Evolutionary conservation across 2,888 invertebrate species (phyloP).

Genomic region (Caenorhabditis sp.): DNA sequence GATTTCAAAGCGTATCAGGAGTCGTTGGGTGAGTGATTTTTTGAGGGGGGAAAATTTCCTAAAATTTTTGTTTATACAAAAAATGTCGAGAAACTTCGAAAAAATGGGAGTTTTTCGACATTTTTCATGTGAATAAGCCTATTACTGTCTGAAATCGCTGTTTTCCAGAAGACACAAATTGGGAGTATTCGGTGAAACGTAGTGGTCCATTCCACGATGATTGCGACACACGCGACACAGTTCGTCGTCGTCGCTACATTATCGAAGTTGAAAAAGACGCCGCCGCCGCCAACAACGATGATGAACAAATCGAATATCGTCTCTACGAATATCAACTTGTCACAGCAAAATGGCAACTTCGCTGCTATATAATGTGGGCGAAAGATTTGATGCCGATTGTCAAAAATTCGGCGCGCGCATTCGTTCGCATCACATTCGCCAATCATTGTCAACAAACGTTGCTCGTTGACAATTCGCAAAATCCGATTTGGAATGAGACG

Average conservation of each 20-base stretch:
- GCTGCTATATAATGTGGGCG: constrained; percentile 58
- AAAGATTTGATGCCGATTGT: constrained; percentile 55
- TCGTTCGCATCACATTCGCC: constrained; percentile 61
- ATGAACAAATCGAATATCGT: constrained; percentile 33
- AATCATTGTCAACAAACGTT: constrained; percentile 53
- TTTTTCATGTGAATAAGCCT: too few relatives aligned
- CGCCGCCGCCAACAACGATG: background rate
- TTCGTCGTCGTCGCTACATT: constrained; percentile 52
- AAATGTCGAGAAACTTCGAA: too few relatives aligned
- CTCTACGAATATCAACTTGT: constrained; percentile 59
- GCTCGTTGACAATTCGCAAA: constrained; percentile 58
- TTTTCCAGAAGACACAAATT: background rate
- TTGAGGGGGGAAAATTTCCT: background rate
- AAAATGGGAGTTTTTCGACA: too few relatives aligned
- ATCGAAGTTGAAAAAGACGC: constrained; percentile 42
- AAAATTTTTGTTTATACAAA: too few relatives aligned
- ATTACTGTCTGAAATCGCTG: too few relatives aligned
- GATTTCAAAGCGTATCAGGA: constrained; percentile 18
- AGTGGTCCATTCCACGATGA: constrained; percentile 49
- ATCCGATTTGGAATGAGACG: constrained; percentile 68
- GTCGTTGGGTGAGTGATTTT: constrained; percentile 4
- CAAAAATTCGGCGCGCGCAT: constrained; percentile 53
- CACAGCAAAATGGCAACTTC: constrained; percentile 45
- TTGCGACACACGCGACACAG: constrained; percentile 30
- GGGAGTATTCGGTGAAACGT: constrained; percentile 47